These are phyloP conservation scores for Eulithis testata DNA, from an alignment of 2,888 invertebrate species.

Conservation along the genomic window DNA sequence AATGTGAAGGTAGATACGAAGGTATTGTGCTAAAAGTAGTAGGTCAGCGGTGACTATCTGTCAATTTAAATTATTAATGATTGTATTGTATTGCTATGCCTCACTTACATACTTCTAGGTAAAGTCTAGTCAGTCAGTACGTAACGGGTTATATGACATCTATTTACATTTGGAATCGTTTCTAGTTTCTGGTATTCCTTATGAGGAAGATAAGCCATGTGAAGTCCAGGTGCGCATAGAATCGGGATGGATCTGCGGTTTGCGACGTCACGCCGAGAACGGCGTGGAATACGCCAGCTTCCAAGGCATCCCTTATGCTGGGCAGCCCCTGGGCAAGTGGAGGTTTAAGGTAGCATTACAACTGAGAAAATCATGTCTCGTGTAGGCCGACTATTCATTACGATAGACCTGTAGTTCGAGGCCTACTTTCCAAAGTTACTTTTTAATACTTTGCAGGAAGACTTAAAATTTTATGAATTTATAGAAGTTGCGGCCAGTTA, in stretches of 20 bases:
- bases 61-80: too few relatives aligned
- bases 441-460: background rate
- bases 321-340: constrained; percentile 62
- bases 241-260: constrained; percentile 53
- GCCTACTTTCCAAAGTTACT: too few relatives aligned
- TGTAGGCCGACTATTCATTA: too few relatives aligned
- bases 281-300: constrained; percentile 63
- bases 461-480: background rate
- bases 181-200: background rate
- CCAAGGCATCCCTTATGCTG: constrained; percentile 70
- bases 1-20: background rate
- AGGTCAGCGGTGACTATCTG: too few relatives aligned
- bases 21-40: too few relatives aligned
- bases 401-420: too few relatives aligned
- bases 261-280: constrained; percentile 44
- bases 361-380: too few relatives aligned
- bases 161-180: constrained; percentile 2
- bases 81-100: too few relatives aligned
- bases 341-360: constrained; percentile 33
- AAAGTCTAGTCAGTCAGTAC: too few relatives aligned
- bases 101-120: too few relatives aligned
- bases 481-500: background rate
- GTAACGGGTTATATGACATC: background rate
- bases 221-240: constrained; percentile 49
- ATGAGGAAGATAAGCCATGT: constrained; percentile 29